These are phyloP conservation scores for Bombus waltoni DNA, from an alignment of 1,140 invertebrate genomes.

Conservation along the genomic window DNA sequence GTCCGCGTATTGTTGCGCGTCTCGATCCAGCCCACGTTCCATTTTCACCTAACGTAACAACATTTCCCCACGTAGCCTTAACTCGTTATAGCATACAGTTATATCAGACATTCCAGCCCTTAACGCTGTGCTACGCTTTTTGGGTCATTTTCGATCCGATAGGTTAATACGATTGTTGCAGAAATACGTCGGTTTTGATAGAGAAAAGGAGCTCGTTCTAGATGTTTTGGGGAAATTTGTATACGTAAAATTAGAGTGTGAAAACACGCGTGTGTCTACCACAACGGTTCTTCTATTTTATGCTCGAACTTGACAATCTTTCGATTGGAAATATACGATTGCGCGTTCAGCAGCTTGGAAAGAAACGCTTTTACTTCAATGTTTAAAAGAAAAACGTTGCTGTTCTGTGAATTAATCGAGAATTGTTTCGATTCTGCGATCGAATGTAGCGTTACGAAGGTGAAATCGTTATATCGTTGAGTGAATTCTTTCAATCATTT, in stretches of 20 bases:
- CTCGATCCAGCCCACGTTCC: slow-evolving; percentile 38
- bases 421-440: no score
- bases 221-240: no score
- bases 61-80: slow-evolving; percentile 31
- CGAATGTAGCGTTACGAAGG: no score
- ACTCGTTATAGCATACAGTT: not conserved
- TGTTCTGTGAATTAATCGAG: no score
- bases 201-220: no score
- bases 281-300: not conserved
- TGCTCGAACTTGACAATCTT: not conserved
- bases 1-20: slow-evolving; percentile 58
- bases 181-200: not conserved
- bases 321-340: not conserved
- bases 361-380: no score
- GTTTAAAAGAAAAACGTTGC: no score
- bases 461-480: no score
- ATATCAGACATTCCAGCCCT: not conserved
- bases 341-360: no score
- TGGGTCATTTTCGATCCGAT: not conserved
- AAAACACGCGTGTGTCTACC: no score
- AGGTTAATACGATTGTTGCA: not conserved
- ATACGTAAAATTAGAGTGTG: no score
- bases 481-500: no score
- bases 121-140: not conserved
- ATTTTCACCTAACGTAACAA: slow-evolving; percentile 54